Base-by-base conservation (phyloP, 2,797 vertebrate genomes). In the Bradypodion ventrale region DNA sequence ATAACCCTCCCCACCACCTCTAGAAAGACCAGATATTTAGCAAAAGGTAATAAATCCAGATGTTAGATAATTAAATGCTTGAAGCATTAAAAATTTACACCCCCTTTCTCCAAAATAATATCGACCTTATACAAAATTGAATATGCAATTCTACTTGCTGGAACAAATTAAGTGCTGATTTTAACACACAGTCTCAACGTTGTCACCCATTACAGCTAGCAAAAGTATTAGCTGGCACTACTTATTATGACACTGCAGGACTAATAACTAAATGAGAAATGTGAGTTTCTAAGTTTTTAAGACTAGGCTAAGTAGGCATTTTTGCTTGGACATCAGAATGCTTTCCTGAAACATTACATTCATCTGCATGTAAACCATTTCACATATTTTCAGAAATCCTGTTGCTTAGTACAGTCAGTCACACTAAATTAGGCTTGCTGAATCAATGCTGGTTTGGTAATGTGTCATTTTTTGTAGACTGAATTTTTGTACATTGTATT, bases 11-110 rank as follows among this genome's bases (percentile, higher is more conserved):
- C n/a, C n/a, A n/a, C n/a, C 91, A 63, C 35, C 91, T 49, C 82
- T 78, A 83, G 56, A 68, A 65, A 42, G 91, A 49, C 83, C 79
- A 83, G 60, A 66, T 76, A 89, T 73, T 89, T 73, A 85, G 59
- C 63, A 37, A 89, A 89, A 88, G 77, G 87, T 87, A 93, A 94
- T 86, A 8, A 87, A 87, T 75, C 59, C 89, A 94, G 69, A 93
- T 87, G 86, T 83, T 87, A 90, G 75, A 75, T 72, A 68, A 86
- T 75, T 82, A 91, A 83, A 87, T 59, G 56, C 52, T 80, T 0
- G 0, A 87, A 85, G 60, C 74, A 89, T 42, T 82, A 81, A 49
- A 49, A 49, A 49, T 1, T 49, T 49, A 49, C 7, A 49, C 46
- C 75, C 79, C 29, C 29, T 65, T 88, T 86, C 29, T 75, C 0